Percentiles rank a stretch among this genome's conserved stretches.
Conservation (phyloP, 2,888 invertebrate species). For the Enchytraeus crypticus region DNA sequence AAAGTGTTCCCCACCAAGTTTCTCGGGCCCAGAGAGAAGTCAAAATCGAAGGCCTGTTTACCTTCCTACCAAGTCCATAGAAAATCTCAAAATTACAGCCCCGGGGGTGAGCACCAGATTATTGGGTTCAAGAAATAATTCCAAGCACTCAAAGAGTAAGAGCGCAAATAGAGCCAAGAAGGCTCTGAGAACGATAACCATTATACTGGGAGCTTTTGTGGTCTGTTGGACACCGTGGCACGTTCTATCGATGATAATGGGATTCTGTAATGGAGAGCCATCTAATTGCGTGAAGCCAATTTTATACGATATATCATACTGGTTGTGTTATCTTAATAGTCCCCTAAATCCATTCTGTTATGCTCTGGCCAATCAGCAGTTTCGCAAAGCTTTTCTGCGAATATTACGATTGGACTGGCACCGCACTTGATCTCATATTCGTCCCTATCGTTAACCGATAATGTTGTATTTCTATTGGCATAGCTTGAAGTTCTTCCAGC, state of each 20-base stretch:
- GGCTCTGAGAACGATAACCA: conserved; percentile 94
- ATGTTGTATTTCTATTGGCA: too few relatives aligned
- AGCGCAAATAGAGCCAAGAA: conserved; percentile 97
- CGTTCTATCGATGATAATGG: conserved; percentile 86
- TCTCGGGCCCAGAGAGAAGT: too few relatives aligned
- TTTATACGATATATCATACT: conserved; percentile 43
- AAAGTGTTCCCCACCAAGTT: too few relatives aligned
- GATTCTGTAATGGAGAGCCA: conserved; percentile 76
- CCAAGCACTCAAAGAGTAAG: too few relatives aligned
- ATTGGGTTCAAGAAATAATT: too few relatives aligned
- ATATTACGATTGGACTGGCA: conserved; percentile 78
- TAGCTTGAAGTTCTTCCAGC: too few relatives aligned
- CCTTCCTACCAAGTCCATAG: too few relatives aligned
- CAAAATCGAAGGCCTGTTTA: too few relatives aligned
- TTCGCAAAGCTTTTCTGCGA: conserved; percentile 94
- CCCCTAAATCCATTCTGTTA: conserved; percentile 94
- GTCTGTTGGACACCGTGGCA: conserved; percentile 99
- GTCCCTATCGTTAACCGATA: too few relatives aligned
- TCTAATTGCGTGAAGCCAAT: conserved; percentile 29
- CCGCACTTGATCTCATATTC: conserved; percentile 39
- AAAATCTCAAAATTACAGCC: too few relatives aligned
- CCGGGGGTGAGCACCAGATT: too few relatives aligned
- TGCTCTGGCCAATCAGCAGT: conserved; percentile 95
- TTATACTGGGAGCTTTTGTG: conserved; percentile 92
- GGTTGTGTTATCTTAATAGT: conserved; percentile 57